phyloP scores from a whole-genome alignment of 2,797 vertebrate species.

The Petrocephalus schoutedeni region DNA sequence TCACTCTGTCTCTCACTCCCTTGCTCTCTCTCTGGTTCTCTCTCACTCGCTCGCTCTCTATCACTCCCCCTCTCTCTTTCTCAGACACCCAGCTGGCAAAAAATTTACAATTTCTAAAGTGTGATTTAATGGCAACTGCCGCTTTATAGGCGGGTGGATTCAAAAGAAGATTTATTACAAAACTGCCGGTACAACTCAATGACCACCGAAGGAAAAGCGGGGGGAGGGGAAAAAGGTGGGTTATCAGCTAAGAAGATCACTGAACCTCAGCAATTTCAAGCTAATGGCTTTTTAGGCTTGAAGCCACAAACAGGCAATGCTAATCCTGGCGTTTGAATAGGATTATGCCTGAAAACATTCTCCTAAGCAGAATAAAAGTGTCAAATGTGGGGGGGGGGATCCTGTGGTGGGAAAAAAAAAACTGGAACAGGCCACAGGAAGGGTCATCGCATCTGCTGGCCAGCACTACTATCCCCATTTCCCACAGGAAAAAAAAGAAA shows the following conservation, averaged over 20 bases:
- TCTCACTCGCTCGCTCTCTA: not conserved
- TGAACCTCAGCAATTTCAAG: slow-evolving; percentile 51
- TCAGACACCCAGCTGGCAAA: not conserved
- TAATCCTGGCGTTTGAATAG: slow-evolving; percentile 54
- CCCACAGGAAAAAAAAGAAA: not conserved
- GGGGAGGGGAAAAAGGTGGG: slow-evolving; percentile 40
- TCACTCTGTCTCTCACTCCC: not conserved
- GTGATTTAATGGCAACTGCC: slow-evolving; percentile 17
- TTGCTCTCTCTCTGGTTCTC: no score
- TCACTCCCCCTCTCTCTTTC: not conserved
- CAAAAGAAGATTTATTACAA: slow-evolving; percentile 27
- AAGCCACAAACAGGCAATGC: slow-evolving; percentile 44
- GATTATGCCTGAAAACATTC: slow-evolving; percentile 59
- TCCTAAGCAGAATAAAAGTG: slow-evolving; percentile 58
- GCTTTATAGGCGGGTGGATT: slow-evolving; percentile 6
- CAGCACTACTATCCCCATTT: no score
- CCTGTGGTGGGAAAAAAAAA: slow-evolving; percentile 25
- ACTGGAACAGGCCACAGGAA: not conserved
- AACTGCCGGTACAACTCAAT: slow-evolving; percentile 20
- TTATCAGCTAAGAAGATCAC: slow-evolving; percentile 56
- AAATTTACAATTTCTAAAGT: slow-evolving; percentile 29
- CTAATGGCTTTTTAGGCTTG: slow-evolving; percentile 57
- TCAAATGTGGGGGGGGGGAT: slow-evolving; percentile 43
- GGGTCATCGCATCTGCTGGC: not conserved
- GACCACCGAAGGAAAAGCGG: slow-evolving; percentile 29